These are phyloP conservation scores for Hypena proboscidalis DNA, from an alignment of 2,888 invertebrate genomes.

Conservation along the genomic window DNA sequence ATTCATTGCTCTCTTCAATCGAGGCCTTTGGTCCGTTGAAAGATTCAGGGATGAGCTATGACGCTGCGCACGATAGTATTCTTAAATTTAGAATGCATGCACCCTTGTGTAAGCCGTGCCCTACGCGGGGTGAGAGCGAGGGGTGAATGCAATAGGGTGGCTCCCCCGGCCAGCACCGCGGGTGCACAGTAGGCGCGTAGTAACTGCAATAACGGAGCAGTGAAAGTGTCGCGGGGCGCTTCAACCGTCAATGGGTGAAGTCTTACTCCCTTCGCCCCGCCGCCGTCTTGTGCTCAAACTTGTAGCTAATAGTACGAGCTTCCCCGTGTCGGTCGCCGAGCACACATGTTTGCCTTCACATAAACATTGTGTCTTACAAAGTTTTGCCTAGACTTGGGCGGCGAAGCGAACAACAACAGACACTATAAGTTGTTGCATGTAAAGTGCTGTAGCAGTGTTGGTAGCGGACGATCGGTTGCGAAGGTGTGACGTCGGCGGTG, in stretches of 20 bases:
- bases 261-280: conserved; percentile 81
- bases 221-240: conserved; percentile 84
- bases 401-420: conserved; percentile 16
- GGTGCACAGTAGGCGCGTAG: conserved; percentile 82
- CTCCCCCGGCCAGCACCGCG: conserved; percentile 57
- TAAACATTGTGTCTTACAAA: conserved; percentile 37
- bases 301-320: conserved; percentile 77
- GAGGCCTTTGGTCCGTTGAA: conserved; percentile 16
- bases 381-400: conserved; percentile 29
- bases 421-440: conserved; percentile 6
- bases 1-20: conserved; percentile 48
- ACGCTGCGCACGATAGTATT: conserved; percentile 52
- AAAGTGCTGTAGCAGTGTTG: conserved; percentile 13
- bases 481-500: conserved; percentile 17
- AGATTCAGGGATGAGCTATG: conserved; percentile 44
- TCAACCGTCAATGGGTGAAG: conserved; percentile 85
- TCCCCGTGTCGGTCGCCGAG: conserved; percentile 50
- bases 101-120: conserved; percentile 71
- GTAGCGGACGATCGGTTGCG: conserved; percentile 16
- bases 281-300: conserved; percentile 80
- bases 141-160: conserved; percentile 81
- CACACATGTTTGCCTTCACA: conserved; percentile 45
- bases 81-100: conserved; percentile 70
- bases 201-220: conserved; percentile 84
- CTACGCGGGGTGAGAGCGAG: conserved; percentile 65